phyloP scores from a whole-genome alignment of 2,888 invertebrate genomes.

The Siphonodentalium dalli region DNA sequence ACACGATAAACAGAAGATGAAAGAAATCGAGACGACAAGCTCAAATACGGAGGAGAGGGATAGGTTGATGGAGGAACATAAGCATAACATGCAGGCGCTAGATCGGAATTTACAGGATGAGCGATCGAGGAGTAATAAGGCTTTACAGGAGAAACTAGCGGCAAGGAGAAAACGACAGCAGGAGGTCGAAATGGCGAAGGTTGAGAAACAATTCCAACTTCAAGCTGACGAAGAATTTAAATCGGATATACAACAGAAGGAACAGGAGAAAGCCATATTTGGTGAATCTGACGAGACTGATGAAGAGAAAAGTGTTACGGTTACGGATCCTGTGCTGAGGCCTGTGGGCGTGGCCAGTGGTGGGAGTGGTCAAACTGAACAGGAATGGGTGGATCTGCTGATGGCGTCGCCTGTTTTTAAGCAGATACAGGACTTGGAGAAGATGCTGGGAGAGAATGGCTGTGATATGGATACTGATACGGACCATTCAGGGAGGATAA shows the following conservation, averaged over 20 bases:
- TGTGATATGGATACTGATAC: slow-evolving; percentile 5
- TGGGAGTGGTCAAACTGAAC: slow-evolving; percentile 47
- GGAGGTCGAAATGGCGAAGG: slow-evolving; percentile 41
- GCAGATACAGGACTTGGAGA: slow-evolving; percentile 59
- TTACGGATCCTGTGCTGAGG: background rate
- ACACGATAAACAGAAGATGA: slow-evolving; percentile 37
- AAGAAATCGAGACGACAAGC: slow-evolving; percentile 45
- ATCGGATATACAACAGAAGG: slow-evolving; percentile 32
- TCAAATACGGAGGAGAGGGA: slow-evolving; percentile 48
- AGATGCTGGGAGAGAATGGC: slow-evolving; percentile 50
- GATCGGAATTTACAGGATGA: slow-evolving; percentile 41
- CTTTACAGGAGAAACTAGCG: slow-evolving; percentile 48
- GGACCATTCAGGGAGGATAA: too few species aligned
- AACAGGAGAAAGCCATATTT: slow-evolving; percentile 34
- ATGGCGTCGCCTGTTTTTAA: slow-evolving; percentile 62
- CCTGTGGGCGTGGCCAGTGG: slow-evolving; percentile 18
- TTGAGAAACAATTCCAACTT: slow-evolving; percentile 43
- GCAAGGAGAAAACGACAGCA: slow-evolving; percentile 48
- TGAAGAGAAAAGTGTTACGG: background rate
- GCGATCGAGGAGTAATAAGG: slow-evolving; percentile 37
- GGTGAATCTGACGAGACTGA: slow-evolving; percentile 10
- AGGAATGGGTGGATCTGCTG: slow-evolving; percentile 60
- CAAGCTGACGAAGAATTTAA: slow-evolving; percentile 41
- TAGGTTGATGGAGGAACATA: slow-evolving; percentile 50
- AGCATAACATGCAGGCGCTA: slow-evolving; percentile 47